These are phyloP conservation scores for Gavia stellata DNA, from an alignment of 2,113 vertebrate genomes.

Conservation along the genomic window DNA sequence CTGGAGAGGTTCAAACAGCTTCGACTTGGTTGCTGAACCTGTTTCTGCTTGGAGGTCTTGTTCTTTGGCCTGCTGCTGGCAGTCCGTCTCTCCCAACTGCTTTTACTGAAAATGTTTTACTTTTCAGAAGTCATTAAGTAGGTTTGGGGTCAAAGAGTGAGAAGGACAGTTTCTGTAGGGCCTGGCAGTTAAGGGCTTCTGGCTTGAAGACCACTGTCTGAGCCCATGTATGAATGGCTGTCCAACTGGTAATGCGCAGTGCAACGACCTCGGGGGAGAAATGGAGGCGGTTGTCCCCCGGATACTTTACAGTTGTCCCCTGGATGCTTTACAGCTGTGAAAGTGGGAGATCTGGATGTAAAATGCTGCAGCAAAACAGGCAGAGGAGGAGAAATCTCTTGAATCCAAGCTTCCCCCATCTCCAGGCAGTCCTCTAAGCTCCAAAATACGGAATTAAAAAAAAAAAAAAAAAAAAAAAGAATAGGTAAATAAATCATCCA, in stretches of 20 bases:
- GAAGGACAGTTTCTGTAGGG: neutral
- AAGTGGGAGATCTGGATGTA: neutral
- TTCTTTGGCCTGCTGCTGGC: neutral
- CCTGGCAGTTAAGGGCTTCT: neutral
- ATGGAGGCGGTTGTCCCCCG: no score
- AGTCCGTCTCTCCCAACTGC: neutral
- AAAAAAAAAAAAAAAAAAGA: no score
- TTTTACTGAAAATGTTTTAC: neutral
- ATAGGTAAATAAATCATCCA: no score
- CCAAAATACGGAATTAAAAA: no score
- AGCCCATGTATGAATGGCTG: neutral
- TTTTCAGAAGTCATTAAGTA: neutral
- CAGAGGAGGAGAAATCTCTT: neutral
- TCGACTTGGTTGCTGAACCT: no score
- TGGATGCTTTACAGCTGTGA: neutral
- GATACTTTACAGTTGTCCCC: neutral
- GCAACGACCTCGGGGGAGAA: neutral
- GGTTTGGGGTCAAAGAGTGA: neutral
- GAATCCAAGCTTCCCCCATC: neutral
- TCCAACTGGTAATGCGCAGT: fast-evolving
- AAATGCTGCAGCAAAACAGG: neutral
- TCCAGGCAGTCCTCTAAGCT: neutral
- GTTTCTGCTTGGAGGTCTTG: neutral
- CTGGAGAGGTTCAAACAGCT: neutral
- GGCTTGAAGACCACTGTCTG: neutral